Conservation (phyloP, 2,797 vertebrate species). For the Enteromius paludinosus region DNA sequence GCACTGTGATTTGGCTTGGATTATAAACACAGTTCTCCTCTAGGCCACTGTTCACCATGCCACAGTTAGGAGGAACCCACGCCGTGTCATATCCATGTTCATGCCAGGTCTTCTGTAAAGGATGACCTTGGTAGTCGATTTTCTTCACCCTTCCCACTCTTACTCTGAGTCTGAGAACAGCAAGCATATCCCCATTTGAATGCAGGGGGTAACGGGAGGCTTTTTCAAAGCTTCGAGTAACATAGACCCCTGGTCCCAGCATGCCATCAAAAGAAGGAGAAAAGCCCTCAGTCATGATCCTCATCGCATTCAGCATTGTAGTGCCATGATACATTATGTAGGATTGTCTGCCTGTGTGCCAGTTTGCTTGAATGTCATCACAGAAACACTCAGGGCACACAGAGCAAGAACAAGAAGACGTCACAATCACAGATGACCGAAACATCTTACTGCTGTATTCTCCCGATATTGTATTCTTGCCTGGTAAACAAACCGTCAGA, state of each 20-base stretch:
- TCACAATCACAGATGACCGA: not conserved
- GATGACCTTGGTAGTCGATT: slow-evolving; percentile 71
- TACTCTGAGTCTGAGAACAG: slow-evolving; percentile 65
- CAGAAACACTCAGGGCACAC: not conserved
- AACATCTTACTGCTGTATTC: slow-evolving; percentile 3
- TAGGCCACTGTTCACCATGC: slow-evolving; percentile 63
- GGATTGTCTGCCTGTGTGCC: not conserved
- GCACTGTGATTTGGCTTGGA: slow-evolving; percentile 29
- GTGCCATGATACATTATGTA: slow-evolving; percentile 55
- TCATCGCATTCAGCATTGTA: slow-evolving; percentile 26
- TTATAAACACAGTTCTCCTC: slow-evolving; percentile 49
- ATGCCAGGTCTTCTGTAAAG: slow-evolving; percentile 72
- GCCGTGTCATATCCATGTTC: slow-evolving; percentile 70
- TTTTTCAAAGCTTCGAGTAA: slow-evolving; percentile 25
- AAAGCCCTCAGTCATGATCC: slow-evolving; percentile 40
- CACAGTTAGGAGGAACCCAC: slow-evolving; percentile 76
- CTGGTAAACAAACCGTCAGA: not conserved
- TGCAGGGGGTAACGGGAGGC: slow-evolving; percentile 23
- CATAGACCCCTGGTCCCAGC: slow-evolving; percentile 49
- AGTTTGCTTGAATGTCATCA: not conserved
- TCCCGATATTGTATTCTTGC: no score
- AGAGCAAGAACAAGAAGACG: not conserved
- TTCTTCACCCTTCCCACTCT: slow-evolving; percentile 69
- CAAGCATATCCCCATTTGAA: slow-evolving; percentile 50
- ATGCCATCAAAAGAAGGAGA: slow-evolving; percentile 39